phyloP scores from a whole-genome alignment of 2,113 vertebrate species.

The Glareola pratincola region DNA sequence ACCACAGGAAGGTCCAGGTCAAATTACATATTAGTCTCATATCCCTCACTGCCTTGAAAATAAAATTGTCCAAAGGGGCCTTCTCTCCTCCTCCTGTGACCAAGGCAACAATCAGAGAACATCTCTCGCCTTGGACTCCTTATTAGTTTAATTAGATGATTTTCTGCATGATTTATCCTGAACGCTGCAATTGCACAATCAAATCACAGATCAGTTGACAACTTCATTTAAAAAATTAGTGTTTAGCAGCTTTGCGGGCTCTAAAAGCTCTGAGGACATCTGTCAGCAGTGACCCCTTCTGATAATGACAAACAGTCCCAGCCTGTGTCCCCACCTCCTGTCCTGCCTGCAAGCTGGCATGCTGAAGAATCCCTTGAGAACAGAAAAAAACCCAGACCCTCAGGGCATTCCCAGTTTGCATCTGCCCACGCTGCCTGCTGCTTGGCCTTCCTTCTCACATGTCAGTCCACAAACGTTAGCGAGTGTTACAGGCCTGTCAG shows the following conservation, averaged over 20 bases:
- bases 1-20: neutral
- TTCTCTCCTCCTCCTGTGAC: neutral
- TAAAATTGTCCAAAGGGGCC: neutral
- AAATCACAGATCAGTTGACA: slow-evolving; percentile 67
- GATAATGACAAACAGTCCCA: slow-evolving; percentile 7
- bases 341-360: neutral
- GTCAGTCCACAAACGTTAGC: neutral
- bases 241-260: slow-evolving; percentile 23
- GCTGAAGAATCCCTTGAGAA: neutral
- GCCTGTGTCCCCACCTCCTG: neutral
- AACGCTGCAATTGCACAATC: slow-evolving; percentile 37
- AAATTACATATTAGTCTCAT: neutral
- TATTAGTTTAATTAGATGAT: slow-evolving; percentile 67
- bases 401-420: neutral
- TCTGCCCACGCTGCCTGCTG: neutral
- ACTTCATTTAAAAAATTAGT: slow-evolving; percentile 62
- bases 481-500: neutral
- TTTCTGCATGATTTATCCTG: slow-evolving; percentile 61
- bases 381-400: neutral
- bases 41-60: neutral
- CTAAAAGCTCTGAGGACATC: neutral
- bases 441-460: neutral
- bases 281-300: slow-evolving; percentile 42
- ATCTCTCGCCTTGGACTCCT: slow-evolving; percentile 44
- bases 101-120: neutral